Evolutionary conservation across 2,888 invertebrate species (phyloP).

Genomic region (Enoplolaimus lenunculus): DNA sequence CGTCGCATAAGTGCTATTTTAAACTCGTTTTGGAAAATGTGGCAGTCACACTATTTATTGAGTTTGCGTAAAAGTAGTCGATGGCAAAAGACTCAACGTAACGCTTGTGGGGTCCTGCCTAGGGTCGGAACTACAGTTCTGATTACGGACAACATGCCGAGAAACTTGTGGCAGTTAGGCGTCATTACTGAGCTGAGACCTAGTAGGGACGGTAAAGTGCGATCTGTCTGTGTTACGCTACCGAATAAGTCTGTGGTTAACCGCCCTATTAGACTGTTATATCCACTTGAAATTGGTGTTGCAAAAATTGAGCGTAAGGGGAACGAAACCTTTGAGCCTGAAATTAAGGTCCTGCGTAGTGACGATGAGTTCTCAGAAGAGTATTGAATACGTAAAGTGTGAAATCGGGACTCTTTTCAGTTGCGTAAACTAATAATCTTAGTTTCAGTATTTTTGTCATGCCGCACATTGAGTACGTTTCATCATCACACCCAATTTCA

Average conservation of each 20-base stretch:
- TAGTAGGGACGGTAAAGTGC: not conserved
- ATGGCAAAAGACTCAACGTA: not conserved
- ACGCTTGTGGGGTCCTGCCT: not conserved
- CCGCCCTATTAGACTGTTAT: not conserved
- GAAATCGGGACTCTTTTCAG: not conserved
- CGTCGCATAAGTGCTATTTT: not conserved
- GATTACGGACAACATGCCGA: not conserved
- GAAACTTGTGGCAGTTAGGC: slow-evolving; percentile 1
- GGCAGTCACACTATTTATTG: not conserved
- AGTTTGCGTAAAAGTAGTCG: slow-evolving; percentile 20
- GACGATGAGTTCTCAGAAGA: not conserved
- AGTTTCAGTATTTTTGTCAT: not conserved
- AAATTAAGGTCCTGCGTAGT: no score
- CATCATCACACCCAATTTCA: not conserved
- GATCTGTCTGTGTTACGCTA: not conserved
- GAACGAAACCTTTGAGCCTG: no score
- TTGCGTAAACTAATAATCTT: not conserved
- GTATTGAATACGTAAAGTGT: no score
- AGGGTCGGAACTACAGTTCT: not conserved
- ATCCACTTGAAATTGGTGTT: slow-evolving; percentile 1
- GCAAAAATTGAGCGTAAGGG: no score
- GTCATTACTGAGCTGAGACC: not conserved
- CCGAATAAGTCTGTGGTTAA: not conserved
- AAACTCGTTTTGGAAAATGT: not conserved
- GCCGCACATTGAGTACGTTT: not conserved